Conservation (phyloP, 2,888 invertebrate genomes). For the Agrotis clavis region DNA sequence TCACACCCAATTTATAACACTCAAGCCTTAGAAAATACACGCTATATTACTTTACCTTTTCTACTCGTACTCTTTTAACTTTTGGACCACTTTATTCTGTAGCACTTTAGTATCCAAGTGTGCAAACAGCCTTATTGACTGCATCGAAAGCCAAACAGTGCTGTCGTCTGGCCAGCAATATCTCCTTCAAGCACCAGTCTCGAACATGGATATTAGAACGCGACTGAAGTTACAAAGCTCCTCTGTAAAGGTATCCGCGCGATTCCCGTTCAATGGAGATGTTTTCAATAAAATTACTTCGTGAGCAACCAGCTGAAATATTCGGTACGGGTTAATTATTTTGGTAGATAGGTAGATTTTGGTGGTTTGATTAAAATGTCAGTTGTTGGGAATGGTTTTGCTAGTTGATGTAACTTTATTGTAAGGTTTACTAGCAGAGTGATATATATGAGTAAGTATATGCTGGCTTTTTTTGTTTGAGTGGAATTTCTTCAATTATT, state of each 20-base stretch:
- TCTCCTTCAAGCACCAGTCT: conserved; percentile 60
- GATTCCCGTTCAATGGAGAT: conserved; percentile 60
- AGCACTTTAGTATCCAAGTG: conserved; percentile 20
- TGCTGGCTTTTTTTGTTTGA: no score
- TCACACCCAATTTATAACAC: no score
- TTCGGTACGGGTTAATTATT: conserved; percentile 54
- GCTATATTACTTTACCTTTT: not conserved
- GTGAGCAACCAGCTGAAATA: conserved; percentile 25
- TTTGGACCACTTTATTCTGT: not conserved
- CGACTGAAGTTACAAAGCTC: conserved; percentile 65
- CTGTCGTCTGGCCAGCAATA: conserved; percentile 65
- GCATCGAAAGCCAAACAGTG: conserved; percentile 58
- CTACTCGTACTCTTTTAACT: no score
- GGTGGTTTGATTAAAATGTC: not conserved
- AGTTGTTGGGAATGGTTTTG: not conserved
- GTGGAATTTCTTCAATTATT: no score
- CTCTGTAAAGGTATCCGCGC: conserved; percentile 57
- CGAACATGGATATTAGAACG: conserved; percentile 67
- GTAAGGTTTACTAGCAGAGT: no score
- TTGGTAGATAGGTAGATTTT: conserved; percentile 9
- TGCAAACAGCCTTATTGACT: conserved; percentile 36
- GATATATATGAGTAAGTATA: no score
- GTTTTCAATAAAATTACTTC: conserved; percentile 64
- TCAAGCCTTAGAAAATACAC: no score
- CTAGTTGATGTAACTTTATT: not conserved